Evolutionary conservation across 2,888 invertebrate genomes (phyloP), one percentile per base, ranked within the genome.

Genomic region (Pyrgus malvae): DNA sequence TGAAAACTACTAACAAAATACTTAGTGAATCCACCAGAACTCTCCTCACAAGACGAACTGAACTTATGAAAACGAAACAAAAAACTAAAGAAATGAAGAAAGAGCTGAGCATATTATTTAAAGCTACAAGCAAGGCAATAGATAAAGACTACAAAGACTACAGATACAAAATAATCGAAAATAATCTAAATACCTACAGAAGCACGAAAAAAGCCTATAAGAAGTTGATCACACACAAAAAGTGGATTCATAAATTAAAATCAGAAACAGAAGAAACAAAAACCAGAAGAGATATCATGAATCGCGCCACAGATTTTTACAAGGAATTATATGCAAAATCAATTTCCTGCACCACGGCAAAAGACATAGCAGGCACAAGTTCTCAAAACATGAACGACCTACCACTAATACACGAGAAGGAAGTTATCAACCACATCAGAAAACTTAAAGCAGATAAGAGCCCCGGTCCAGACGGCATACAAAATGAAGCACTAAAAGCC

Each of bases 401-500:
- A 6, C 23, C 23, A 23, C 23, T 7, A 23, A 6, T 23, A 4
- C 4, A 23, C 23, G 23, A 23, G 23, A 23, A 23, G 23, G 23
- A 23, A 23, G 23, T 23, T 23, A 4, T 23, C 6, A 6, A 23
- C 3, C 23, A 23, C n/a, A 58, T 63, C 2, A 49, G 48, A 16
- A 56, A 53, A 17, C 38, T 63, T n/a, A n/a, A n/a, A n/a, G n/a
- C n/a, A n/a, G n/a, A n/a, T n/a, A n/a, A n/a, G n/a, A 60, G 55
- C 38, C 61, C 63, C 8, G 62, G 62, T 0, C 58, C 62, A 1
- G 64, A 64, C 21, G 58, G 56, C 9, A 50, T 64, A 37, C 38
- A 38, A 42, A 66, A 64, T 48, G 64, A 64, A 46, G 51, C 53
- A 2, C 27, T 66, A 7, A 64, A 61, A 58, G 1, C 27, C n/a